phyloP scores from a whole-genome alignment of 2,888 invertebrate genomes.

The Sesia bembeciformis region DNA sequence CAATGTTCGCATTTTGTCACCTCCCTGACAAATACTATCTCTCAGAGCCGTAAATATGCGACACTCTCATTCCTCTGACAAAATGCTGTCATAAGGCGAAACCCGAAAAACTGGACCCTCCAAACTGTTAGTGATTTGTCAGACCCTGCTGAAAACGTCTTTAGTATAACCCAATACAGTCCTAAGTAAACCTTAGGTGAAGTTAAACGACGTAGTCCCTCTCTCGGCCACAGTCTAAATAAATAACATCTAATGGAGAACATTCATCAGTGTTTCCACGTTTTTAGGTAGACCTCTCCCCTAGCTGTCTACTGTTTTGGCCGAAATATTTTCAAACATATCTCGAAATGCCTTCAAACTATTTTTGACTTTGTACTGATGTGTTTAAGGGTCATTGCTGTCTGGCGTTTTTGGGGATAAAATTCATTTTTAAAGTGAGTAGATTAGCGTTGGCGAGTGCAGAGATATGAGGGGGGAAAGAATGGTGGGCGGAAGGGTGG shows the following conservation, averaged over 20 bases:
- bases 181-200: conserved; percentile 72
- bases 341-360: conserved; percentile 11
- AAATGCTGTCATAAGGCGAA: conserved; percentile 58
- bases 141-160: conserved; percentile 55
- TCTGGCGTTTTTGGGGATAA: conserved; percentile 25
- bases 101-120: conserved; percentile 66
- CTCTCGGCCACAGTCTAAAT: conserved; percentile 73
- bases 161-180: conserved; percentile 69
- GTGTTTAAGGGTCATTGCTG: conserved; percentile 18
- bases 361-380: conserved; percentile 17
- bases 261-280: conserved; percentile 75
- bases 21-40: too few species aligned
- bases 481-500: conserved; percentile 40
- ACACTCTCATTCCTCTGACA: conserved; percentile 30
- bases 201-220: conserved; percentile 67
- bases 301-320: conserved; percentile 55
- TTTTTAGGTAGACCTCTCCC: conserved; percentile 69
- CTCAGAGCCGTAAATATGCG: background rate
- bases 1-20: too few species aligned
- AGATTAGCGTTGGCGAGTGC: conserved; percentile 69
- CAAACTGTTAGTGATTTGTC: conserved; percentile 63
- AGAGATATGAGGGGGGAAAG: conserved; percentile 53
- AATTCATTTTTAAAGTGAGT: conserved; percentile 54
- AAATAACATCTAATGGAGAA: conserved; percentile 75
- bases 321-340: conserved; percentile 39